Conservation (phyloP, 1,140 invertebrate genomes). For the Leptinotarsa texana region DNA sequence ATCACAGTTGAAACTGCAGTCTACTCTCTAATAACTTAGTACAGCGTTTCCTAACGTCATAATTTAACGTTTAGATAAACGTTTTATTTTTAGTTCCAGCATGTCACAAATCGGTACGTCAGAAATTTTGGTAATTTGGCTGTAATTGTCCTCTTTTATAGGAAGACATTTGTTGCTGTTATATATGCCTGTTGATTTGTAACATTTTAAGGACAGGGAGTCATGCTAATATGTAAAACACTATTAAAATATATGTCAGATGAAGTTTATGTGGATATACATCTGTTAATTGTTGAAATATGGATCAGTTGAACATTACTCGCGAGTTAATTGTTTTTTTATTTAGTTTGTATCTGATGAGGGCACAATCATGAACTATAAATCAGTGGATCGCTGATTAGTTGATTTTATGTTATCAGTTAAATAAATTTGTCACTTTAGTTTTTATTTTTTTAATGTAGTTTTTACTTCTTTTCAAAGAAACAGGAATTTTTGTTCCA, state of each 20-base stretch:
- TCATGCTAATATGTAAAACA: not conserved
- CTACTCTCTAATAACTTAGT: conserved; percentile 24
- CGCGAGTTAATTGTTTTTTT: no score
- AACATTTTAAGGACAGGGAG: not conserved
- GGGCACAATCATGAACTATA: no score
- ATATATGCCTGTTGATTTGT: not conserved
- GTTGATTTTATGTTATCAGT: no score
- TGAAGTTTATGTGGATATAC: no score
- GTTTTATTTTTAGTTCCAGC: conserved; percentile 3
- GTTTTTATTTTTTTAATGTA: no score
- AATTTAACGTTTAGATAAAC: conserved; percentile 14
- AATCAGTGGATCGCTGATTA: no score
- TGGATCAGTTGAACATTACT: not conserved
- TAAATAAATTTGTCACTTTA: no score
- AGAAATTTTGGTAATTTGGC: not conserved
- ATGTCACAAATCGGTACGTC: not conserved
- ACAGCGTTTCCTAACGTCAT: conserved; percentile 22
- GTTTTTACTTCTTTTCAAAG: no score
- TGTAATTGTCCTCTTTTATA: not conserved
- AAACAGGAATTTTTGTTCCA: no score
- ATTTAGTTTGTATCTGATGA: no score
- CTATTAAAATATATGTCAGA: no score
- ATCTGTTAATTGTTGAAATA: no score
- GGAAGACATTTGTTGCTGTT: not conserved
- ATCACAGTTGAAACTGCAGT: conserved; percentile 28